Conservation (phyloP, 2,888 invertebrate genomes). For the Yponomeuta evonymella region DNA sequence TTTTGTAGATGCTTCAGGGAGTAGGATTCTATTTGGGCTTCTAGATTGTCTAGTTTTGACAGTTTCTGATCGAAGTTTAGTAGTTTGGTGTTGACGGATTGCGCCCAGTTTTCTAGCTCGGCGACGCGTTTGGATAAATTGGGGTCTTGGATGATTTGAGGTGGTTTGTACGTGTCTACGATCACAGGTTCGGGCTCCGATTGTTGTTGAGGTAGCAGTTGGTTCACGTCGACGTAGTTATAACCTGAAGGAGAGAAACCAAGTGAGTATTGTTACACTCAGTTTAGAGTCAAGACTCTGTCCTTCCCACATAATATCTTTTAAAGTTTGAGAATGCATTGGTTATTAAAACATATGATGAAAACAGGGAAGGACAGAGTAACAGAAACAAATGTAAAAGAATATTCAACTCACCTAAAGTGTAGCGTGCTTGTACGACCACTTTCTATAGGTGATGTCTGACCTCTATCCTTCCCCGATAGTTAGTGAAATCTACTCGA, state of each 20-base stretch:
- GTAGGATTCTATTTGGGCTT: constrained; percentile 66
- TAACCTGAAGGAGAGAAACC: constrained; percentile 48
- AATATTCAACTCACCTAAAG: constrained; percentile 66
- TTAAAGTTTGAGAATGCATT: background rate
- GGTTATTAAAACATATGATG: background rate
- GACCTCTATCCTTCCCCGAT: constrained; percentile 70
- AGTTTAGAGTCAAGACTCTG: constrained; percentile 40
- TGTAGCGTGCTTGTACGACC: constrained; percentile 58
- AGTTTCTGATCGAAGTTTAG: constrained; percentile 74
- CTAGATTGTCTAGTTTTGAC: constrained; percentile 61
- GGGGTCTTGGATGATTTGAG: constrained; percentile 45
- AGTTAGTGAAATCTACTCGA: constrained; percentile 22
- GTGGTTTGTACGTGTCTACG: constrained; percentile 49
- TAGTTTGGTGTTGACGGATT: constrained; percentile 71
- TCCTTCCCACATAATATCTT: constrained; percentile 63
- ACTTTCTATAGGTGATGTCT: constrained; percentile 69
- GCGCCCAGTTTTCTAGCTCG: constrained; percentile 64
- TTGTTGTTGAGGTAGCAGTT: constrained; percentile 32
- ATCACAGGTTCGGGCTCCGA: constrained; percentile 23
- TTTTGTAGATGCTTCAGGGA: constrained; percentile 73
- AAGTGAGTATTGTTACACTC: constrained; percentile 8
- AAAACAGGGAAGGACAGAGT: constrained; percentile 80
- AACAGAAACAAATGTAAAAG: constrained; percentile 33
- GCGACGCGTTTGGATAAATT: constrained; percentile 53
- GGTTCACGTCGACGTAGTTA: constrained; percentile 40